A percentile compares a stretch with the other conserved stretches of the same genome.
Conservation (phyloP, 2,113 vertebrate species). For the Poeciliopsis turrubarensis region DNA sequence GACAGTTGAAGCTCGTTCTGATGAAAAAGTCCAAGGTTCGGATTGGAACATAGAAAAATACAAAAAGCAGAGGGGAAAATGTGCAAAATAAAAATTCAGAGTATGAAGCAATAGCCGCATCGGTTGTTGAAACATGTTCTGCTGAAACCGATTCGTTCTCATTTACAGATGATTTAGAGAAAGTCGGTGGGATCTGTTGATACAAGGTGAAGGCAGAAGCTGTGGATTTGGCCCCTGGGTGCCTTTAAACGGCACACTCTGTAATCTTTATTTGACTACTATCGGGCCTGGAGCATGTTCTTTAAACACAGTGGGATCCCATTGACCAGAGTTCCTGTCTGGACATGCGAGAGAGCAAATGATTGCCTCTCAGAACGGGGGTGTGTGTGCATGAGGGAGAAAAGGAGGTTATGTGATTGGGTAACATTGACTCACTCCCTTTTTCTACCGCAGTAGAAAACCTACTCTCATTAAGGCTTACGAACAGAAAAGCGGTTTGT, state of each 20-base stretch:
- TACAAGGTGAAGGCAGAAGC: conserved; percentile 1
- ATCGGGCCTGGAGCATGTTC: conserved; percentile 31
- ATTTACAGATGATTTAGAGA: neutral
- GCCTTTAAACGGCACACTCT: conserved; percentile 17
- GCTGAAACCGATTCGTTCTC: neutral
- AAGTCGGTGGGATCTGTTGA: neutral
- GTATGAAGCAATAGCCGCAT: neutral
- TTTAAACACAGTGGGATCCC: conserved; percentile 40
- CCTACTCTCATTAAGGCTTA: neutral
- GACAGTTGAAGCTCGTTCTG: neutral
- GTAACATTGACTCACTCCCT: neutral
- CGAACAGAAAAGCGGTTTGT: neutral
- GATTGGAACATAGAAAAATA: neutral
- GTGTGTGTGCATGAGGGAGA: neutral
- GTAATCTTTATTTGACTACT: conserved; percentile 45
- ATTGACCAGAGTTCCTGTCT: conserved; percentile 38
- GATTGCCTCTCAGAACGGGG: neutral
- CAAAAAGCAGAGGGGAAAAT: neutral
- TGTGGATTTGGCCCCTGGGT: conserved; percentile 11
- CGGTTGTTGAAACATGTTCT: neutral
- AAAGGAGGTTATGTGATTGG: conserved; percentile 12
- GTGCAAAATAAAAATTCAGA: neutral
- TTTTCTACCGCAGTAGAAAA: neutral
- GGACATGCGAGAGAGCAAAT: conserved; percentile 17
- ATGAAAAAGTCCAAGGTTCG: neutral